phyloP scores from a whole-genome alignment of 2,113 vertebrate genomes.

The Vulpes vulpes region DNA sequence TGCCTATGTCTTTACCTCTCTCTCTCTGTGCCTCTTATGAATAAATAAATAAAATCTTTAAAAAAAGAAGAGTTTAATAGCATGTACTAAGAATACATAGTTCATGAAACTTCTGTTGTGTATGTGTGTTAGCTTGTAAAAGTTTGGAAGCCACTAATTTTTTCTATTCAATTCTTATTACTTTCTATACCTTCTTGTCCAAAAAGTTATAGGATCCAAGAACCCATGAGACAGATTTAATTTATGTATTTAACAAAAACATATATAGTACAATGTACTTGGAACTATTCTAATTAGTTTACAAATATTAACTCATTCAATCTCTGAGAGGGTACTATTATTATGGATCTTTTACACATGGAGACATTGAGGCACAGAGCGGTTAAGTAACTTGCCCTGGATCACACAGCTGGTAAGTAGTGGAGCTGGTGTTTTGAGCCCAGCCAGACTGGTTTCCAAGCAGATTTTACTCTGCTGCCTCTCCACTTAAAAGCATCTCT shows the following conservation, averaged over 20 bases:
- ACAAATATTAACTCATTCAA: conserved; percentile 28
- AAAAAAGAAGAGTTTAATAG: neutral
- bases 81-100: neutral
- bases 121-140: neutral
- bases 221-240: neutral
- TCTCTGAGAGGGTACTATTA: neutral
- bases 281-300: conserved; percentile 8
- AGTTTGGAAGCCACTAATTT: conserved; percentile 15
- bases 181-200: conserved; percentile 33
- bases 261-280: neutral
- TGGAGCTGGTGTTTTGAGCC: neutral
- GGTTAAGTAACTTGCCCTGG: neutral
- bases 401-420: neutral
- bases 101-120: conserved; percentile 26
- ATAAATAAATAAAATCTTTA: neutral
- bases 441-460: neutral
- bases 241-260: conserved; percentile 22
- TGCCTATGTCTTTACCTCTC: neutral
- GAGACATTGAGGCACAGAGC: neutral
- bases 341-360: neutral
- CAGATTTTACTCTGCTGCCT: neutral
- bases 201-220: conserved; percentile 39
- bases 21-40: neutral
- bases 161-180: neutral
- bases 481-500: neutral